Conservation (phyloP, 2,797 vertebrate genomes). For the Astyanax mexicanus region DNA sequence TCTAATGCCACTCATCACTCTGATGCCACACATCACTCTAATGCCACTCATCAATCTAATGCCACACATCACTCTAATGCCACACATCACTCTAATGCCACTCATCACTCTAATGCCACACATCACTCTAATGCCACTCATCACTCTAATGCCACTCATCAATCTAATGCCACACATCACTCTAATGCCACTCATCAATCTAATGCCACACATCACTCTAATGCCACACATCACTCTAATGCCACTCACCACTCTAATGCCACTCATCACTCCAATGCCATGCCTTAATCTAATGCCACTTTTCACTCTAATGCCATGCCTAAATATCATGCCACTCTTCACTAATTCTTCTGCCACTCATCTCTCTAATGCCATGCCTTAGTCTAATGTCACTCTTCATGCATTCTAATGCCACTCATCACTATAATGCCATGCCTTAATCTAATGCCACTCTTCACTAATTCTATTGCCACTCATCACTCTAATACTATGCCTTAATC, state of each 20-base stretch:
- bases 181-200: neutral
- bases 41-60: neutral
- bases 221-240: neutral
- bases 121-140: neutral
- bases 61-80: neutral
- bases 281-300: neutral
- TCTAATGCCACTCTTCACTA: neutral
- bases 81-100: neutral
- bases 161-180: neutral
- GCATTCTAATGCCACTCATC: neutral
- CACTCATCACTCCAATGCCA: neutral
- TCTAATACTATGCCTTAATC: neutral
- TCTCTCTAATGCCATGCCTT: neutral
- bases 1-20: neutral
- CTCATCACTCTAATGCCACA: neutral
- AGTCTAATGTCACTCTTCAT: neutral
- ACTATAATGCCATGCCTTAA: neutral
- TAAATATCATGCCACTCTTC: neutral
- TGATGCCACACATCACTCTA: neutral
- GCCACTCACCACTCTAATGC: neutral
- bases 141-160: neutral
- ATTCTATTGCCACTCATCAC: neutral
- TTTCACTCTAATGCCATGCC: neutral
- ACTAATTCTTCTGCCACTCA: too few species aligned
- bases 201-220: neutral